These are phyloP conservation scores for Trichopoda pennipes DNA, from an alignment of 2,888 invertebrate species.

Conservation along the genomic window DNA sequence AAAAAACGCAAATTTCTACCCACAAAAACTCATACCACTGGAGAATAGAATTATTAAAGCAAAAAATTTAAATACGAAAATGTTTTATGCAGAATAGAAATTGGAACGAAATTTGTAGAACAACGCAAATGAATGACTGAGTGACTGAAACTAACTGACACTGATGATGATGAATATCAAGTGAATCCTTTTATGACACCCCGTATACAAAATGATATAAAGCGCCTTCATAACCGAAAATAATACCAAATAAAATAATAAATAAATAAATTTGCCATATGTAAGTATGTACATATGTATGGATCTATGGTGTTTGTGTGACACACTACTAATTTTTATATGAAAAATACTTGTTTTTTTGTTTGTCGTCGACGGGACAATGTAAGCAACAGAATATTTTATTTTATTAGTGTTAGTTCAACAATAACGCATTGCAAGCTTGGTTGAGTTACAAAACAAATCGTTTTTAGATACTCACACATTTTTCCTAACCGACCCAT, in stretches of 20 bases:
- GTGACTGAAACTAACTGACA: conserved; percentile 75
- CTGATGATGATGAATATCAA: conserved; percentile 81
- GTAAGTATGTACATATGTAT: too few relatives aligned
- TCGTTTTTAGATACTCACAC: too few relatives aligned
- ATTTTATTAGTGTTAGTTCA: too few relatives aligned
- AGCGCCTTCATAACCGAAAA: conserved; percentile 71
- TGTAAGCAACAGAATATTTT: too few relatives aligned
- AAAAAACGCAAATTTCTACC: conserved; percentile 60
- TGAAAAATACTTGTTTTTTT: too few relatives aligned
- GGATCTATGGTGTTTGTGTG: not conserved
- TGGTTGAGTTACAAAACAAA: too few relatives aligned
- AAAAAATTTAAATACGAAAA: conserved; percentile 56
- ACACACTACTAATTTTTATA: not conserved
- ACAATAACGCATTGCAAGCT: too few relatives aligned
- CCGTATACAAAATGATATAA: conserved; percentile 27
- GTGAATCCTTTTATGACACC: conserved; percentile 79
- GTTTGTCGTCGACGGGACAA: too few relatives aligned
- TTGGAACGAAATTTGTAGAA: conserved; percentile 46
- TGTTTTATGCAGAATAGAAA: conserved; percentile 31
- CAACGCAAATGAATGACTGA: conserved; percentile 55
- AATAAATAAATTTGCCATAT: not conserved
- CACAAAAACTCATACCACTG: conserved; percentile 57
- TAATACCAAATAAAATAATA: conserved; percentile 1
- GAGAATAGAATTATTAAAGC: conserved; percentile 3
- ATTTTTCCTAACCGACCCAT: too few relatives aligned